Base-by-base conservation (phyloP, 2,888 invertebrate genomes). In the Ariolimax columbianus region DNA sequence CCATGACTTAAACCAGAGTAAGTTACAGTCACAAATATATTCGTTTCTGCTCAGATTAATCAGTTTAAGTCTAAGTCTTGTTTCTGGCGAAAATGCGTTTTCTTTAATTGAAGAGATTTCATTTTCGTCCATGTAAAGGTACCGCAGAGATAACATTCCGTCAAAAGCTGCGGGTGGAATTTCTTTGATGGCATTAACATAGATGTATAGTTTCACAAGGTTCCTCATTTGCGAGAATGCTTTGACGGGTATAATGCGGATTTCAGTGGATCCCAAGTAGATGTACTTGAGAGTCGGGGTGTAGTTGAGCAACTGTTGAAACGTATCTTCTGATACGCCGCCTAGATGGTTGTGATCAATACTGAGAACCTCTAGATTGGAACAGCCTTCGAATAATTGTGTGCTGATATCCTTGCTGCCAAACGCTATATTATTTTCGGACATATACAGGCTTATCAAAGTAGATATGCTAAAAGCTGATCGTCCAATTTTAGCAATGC, bases 11-110 rank as follows among this genome's bases (percentile, higher is more conserved):
- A 90, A 89, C 89, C 89, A 89, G 2, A 86, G 63, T 0, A 95
- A 91, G 4, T 95, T 92, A 86, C 96, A 96, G 81, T 95, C 95
- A 89, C 96, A 96, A 0, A 96, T 93, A 36, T 96, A 95, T 14
- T 95, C 95, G 90, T 96, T 96, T 0, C 94, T 94, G 0, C 95
- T 95, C 0, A 96, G 80, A 0, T 95, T 95, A 0, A 96, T 86
- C 83, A 94, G 95, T 59, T 84, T 55, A 0, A 88, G 78, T 23
- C 63, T 40, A 11, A 79, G 40, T 0, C 77, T 30, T 9, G 87
- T 51, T 14, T 82, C 63, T 33, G 9, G 7, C 11, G 87, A 79
- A 43, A 88, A 87, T 0, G 87, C 86, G 30, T 83, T 70, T n/a
- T 77, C 38, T 55, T 80, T 79, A 9, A 89, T 79, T 0, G 68